Percentiles rank a stretch among this genome's conserved stretches.
These are phyloP conservation scores for Orthonevra nobilis DNA, from an alignment of 2,888 invertebrate species.

Conservation along the genomic window DNA sequence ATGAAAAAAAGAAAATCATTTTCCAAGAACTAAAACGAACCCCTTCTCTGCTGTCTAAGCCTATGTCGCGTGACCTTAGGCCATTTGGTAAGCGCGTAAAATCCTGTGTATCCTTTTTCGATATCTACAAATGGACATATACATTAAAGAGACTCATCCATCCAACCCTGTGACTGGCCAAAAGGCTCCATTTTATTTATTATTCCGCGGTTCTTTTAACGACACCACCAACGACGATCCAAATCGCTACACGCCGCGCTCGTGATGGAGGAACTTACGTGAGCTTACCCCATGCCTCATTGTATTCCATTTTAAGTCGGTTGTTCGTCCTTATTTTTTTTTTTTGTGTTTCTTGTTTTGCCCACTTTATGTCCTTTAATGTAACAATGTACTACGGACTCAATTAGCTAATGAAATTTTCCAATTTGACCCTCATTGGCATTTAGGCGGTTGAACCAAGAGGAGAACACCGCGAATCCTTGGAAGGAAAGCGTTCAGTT, in stretches of 20 bases:
- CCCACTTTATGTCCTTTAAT: constrained; percentile 40
- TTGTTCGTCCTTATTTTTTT: no score
- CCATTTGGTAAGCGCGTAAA: constrained; percentile 42
- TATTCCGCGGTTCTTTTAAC: constrained; percentile 45
- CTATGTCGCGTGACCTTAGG: constrained; percentile 25
- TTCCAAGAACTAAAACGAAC: constrained; percentile 7
- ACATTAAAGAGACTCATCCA: constrained; percentile 12
- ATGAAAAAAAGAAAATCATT: neutral
- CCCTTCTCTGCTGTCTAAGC: neutral
- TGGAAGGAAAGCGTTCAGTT: constrained; percentile 7
- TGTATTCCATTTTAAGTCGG: constrained; percentile 16
- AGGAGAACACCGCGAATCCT: constrained; percentile 19
- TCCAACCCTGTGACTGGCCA: constrained; percentile 33
- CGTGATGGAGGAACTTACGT: neutral
- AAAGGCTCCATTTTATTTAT: constrained; percentile 43
- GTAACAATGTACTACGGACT: constrained; percentile 35
- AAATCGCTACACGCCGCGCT: constrained; percentile 31
- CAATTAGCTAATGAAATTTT: constrained; percentile 63
- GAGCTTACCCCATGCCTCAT: constrained; percentile 11
- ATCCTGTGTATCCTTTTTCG: constrained; percentile 39
- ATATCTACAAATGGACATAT: constrained; percentile 39
- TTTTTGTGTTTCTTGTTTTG: neutral
- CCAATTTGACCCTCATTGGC: constrained; percentile 56
- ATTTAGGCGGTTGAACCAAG: constrained; percentile 53
- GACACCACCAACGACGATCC: constrained; percentile 48